phyloP scores from a whole-genome alignment of 2,797 vertebrate genomes.

The Chloroceryle inda region DNA sequence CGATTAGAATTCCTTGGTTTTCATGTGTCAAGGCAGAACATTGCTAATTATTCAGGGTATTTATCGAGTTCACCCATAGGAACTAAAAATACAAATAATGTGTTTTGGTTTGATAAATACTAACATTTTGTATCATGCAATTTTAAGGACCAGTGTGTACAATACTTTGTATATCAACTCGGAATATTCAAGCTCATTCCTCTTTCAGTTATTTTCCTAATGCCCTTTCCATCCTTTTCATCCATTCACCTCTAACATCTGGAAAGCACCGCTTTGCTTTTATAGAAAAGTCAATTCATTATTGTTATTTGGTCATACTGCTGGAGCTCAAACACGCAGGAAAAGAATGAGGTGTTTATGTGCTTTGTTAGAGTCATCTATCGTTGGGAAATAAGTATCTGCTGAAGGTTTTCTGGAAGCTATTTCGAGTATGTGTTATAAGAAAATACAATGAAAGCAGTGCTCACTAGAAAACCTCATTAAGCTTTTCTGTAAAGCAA shows the following conservation, averaged over 20 bases:
- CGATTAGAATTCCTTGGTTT: background rate
- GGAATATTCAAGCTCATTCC: background rate
- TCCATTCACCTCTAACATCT: background rate
- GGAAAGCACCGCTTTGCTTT: background rate
- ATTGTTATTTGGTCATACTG: constrained; percentile 19
- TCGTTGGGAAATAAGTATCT: constrained; percentile 39
- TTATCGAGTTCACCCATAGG: background rate
- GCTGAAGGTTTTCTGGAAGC: constrained; percentile 26
- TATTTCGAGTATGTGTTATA: constrained; percentile 28
- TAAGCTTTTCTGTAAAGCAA: background rate
- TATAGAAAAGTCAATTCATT: background rate
- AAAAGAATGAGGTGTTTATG: background rate
- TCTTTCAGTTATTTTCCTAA: background rate
- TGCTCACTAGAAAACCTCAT: background rate
- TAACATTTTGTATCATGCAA: background rate
- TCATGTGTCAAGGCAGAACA: background rate
- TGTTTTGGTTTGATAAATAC: background rate
- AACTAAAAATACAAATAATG: background rate
- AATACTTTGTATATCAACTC: background rate
- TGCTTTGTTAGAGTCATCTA: constrained; percentile 33
- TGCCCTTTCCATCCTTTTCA: background rate
- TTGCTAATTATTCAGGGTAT: background rate
- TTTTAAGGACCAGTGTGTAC: background rate
- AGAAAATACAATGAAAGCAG: background rate
- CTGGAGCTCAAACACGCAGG: background rate